Conservation (phyloP, 2,113 vertebrate genomes). For the Poeciliopsis prolifica region DNA sequence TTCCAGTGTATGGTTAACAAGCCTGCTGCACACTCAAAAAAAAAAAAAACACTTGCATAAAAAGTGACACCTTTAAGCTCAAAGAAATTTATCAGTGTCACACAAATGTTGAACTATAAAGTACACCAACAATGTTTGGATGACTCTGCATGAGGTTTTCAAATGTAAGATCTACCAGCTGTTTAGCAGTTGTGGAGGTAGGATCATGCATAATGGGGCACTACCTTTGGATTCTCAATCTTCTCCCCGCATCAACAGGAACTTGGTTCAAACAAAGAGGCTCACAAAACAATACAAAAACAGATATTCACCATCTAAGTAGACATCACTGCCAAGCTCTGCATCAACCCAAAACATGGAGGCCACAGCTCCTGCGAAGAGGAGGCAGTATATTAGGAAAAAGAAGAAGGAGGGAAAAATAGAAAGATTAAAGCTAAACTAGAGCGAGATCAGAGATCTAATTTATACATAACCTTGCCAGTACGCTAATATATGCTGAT, state of each 20-base stretch:
- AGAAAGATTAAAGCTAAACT: background rate
- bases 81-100: too few species aligned
- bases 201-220: too few species aligned
- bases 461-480: background rate
- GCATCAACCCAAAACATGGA: conserved; percentile 99
- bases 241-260: too few species aligned
- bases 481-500: too few species aligned
- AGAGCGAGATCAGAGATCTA: background rate
- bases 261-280: background rate
- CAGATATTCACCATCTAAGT: conserved; percentile 88
- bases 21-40: background rate
- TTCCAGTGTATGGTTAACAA: background rate
- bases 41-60: too few species aligned
- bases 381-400: conserved; percentile 6
- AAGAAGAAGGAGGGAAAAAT: background rate
- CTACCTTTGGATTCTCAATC: too few species aligned
- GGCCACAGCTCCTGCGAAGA: conserved; percentile 88
- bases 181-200: too few species aligned
- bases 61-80: too few species aligned
- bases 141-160: too few species aligned
- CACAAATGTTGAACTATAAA: too few species aligned
- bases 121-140: too few species aligned
- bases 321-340: conserved; percentile 95
- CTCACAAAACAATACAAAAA: background rate
- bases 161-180: too few species aligned